phyloP scores from a whole-genome alignment of 2,888 invertebrate species.

The Tetramorium bicarinatum region DNA sequence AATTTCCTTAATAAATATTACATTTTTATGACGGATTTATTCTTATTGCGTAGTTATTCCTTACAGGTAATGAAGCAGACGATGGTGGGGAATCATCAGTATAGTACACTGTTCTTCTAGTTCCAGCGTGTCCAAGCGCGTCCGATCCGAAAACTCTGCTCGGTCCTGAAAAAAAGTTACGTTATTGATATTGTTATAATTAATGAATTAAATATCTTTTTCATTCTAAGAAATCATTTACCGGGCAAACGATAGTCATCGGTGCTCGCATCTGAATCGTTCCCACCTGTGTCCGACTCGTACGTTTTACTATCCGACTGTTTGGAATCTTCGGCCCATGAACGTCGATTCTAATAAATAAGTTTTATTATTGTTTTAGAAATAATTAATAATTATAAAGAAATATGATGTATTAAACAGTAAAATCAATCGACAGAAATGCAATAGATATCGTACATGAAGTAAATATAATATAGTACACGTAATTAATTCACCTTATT shows the following conservation, averaged over 20 bases:
- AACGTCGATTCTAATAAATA: constrained; percentile 89
- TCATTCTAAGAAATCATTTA: constrained; percentile 56
- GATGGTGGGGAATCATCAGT: constrained; percentile 87
- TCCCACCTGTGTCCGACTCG: constrained; percentile 90
- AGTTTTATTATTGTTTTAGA: background rate
- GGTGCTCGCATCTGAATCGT: constrained; percentile 93
- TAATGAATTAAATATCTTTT: background rate
- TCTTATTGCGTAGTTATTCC: constrained; percentile 9
- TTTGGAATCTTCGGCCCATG: constrained; percentile 90
- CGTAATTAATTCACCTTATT: constrained; percentile 89
- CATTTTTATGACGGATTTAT: background rate
- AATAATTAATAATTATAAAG: constrained; percentile 18
- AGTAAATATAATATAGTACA: background rate
- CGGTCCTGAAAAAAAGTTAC: constrained; percentile 65
- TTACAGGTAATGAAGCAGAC: constrained; percentile 85
- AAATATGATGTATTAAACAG: background rate
- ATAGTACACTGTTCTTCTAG: constrained; percentile 93
- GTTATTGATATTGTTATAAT: constrained; percentile 19
- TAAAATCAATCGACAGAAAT: background rate
- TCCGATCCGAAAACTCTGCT: constrained; percentile 84
- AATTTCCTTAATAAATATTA: constrained; percentile 5
- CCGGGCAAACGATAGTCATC: constrained; percentile 86
- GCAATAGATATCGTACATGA: background rate
- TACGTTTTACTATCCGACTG: constrained; percentile 81
- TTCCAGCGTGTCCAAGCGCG: constrained; percentile 93